Evolutionary conservation across 64 coral and sea anemone species (phyloP).

Genomic region (Stylophora pistillata): DNA sequence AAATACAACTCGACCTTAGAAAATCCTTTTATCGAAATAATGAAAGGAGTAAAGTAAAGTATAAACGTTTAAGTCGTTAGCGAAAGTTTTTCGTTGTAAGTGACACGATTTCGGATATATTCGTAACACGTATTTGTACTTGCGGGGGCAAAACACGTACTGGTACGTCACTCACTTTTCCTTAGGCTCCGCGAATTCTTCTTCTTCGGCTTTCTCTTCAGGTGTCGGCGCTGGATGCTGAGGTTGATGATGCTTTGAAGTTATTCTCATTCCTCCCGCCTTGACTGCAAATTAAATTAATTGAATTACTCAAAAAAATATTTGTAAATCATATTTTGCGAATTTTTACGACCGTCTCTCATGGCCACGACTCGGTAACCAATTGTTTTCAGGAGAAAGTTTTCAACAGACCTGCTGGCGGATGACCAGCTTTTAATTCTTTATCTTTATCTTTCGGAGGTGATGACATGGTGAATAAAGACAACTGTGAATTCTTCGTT

Average conservation of each 20-base stretch:
- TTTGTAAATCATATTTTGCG: too few relatives aligned
- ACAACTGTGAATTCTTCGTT: neutral
- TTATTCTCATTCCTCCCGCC: constrained; percentile 94
- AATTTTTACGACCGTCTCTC: neutral
- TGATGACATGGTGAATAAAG: constrained; percentile 56
- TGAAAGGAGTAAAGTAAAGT: too few relatives aligned
- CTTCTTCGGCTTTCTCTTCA: constrained; percentile 96
- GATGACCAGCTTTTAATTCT: constrained; percentile 90
- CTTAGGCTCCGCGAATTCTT: constrained; percentile 91
- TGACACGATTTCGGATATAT: neutral
- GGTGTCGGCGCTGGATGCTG: constrained; percentile 71
- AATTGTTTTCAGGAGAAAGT: neutral
- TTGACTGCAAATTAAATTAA: constrained; percentile 68
- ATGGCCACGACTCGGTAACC: neutral
- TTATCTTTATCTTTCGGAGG: constrained; percentile 67
- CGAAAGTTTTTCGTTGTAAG: too few relatives aligned
- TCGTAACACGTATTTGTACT: neutral
- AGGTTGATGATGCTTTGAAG: constrained; percentile 80
- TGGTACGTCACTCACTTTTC: constrained; percentile 36
- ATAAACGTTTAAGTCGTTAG: too few relatives aligned
- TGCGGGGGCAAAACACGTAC: neutral
- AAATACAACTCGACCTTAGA: too few relatives aligned
- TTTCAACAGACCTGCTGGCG: constrained; percentile 74
- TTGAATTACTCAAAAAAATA: neutral
- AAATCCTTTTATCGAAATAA: too few relatives aligned